Conservation (phyloP, 2,113 vertebrate species). For the Siniperca chuatsi region DNA sequence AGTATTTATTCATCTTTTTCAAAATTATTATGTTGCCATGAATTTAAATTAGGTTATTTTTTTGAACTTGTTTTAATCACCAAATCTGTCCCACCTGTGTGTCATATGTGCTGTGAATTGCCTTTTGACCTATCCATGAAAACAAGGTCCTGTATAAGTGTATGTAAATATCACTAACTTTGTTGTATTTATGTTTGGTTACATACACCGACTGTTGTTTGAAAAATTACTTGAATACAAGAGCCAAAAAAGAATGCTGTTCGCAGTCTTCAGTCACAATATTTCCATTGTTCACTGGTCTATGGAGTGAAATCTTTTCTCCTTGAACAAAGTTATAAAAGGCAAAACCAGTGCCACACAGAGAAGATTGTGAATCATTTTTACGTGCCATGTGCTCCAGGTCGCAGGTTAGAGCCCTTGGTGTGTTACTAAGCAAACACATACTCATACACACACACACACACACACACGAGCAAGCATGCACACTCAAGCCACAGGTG, state of each 20-base stretch:
- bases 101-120: not conserved
- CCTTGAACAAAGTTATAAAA: constrained; percentile 82
- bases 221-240: too few species aligned
- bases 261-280: not conserved
- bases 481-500: constrained; percentile 63
- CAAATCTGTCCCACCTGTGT: not conserved
- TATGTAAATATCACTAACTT: not conserved
- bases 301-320: constrained; percentile 58
- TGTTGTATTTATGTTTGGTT: not conserved
- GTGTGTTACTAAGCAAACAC: constrained; percentile 60
- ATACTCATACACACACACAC: constrained; percentile 28
- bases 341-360: constrained; percentile 77
- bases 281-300: constrained; percentile 4
- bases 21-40: not conserved
- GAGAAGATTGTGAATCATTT: constrained; percentile 81
- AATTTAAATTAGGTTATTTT: not conserved
- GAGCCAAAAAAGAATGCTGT: not conserved
- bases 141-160: not conserved
- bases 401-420: constrained; percentile 76
- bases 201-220: not conserved
- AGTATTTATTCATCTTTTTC: not conserved
- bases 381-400: constrained; percentile 67
- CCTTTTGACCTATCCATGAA: not conserved
- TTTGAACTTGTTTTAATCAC: too few species aligned
- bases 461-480: not conserved